These are phyloP conservation scores for Solenopsis fugax DNA, from an alignment of 1,140 invertebrate species.

Conservation along the genomic window DNA sequence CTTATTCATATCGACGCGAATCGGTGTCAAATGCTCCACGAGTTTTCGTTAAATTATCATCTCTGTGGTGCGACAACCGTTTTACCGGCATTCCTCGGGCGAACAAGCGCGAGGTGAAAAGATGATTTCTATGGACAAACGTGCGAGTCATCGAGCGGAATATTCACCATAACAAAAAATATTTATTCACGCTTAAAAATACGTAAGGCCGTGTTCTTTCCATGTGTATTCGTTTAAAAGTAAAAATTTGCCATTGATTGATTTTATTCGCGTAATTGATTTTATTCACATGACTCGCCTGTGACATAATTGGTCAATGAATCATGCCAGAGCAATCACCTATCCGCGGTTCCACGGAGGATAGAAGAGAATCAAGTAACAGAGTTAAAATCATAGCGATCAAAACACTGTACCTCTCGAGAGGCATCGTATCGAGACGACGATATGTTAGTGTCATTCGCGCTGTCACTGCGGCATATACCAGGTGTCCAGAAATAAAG, in stretches of 20 bases:
- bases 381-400: conserved; percentile 30
- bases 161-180: background rate
- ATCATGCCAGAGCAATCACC: conserved; percentile 3
- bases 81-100: background rate
- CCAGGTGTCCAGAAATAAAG: conserved; percentile 17
- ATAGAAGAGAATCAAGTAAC: conserved; percentile 1
- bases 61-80: conserved; percentile 39
- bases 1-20: conserved; percentile 46
- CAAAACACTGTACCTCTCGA: conserved; percentile 37
- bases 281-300: background rate
- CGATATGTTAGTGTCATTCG: conserved; percentile 40
- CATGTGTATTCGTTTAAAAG: background rate
- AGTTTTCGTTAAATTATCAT: conserved; percentile 59
- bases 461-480: conserved; percentile 29
- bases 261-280: background rate
- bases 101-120: background rate
- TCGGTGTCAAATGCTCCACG: conserved; percentile 50
- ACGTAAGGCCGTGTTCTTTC: background rate
- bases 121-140: conserved; percentile 32
- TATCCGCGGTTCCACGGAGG: conserved; percentile 6
- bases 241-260: background rate
- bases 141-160: background rate
- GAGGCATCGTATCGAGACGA: conserved; percentile 18
- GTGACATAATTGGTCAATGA: conserved; percentile 21
- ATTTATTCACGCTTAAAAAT: background rate